phyloP scores from a whole-genome alignment of 2,113 vertebrate species.

The Colistium nudipinnis region DNA sequence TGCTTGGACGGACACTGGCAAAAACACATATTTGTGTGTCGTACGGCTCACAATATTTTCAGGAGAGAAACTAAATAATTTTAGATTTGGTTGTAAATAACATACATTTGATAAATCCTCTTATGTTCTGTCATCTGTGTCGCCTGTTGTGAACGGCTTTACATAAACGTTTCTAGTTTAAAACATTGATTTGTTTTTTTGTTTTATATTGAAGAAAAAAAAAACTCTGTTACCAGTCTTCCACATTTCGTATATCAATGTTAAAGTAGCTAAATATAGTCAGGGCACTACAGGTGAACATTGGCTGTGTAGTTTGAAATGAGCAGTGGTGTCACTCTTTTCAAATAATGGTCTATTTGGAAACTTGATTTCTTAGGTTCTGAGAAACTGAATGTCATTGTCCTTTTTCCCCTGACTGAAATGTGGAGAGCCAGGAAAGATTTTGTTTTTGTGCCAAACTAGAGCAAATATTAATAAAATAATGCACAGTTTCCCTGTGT shows the following conservation, averaged over 20 bases:
- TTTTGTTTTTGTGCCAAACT: constrained; percentile 43
- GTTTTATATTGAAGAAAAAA: constrained; percentile 38
- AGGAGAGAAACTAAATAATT: constrained; percentile 38
- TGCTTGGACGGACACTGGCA: constrained; percentile 39
- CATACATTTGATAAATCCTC: constrained; percentile 66
- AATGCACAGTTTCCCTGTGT: neutral
- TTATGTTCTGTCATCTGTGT: constrained; percentile 29
- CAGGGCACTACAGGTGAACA: neutral
- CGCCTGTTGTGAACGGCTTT: constrained; percentile 32
- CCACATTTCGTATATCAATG: constrained; percentile 7
- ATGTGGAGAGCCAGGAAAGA: constrained; percentile 15
- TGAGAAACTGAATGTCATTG: neutral
- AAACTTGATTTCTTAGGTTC: neutral
- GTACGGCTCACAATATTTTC: constrained; percentile 31
- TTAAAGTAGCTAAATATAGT: constrained; percentile 17
- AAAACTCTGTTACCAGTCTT: constrained; percentile 19
- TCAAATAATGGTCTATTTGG: neutral
- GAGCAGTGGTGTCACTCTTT: neutral
- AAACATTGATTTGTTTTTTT: constrained; percentile 30
- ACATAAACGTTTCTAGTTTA: constrained; percentile 29
- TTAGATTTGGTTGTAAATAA: constrained; percentile 75
- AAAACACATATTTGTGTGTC: constrained; percentile 27
- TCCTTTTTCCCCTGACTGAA: constrained; percentile 1
- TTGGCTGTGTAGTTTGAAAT: neutral
- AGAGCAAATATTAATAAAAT: neutral